Evolutionary conservation across 2,113 vertebrate genomes (phyloP).

Genomic region (Apodemus sylvaticus): DNA sequence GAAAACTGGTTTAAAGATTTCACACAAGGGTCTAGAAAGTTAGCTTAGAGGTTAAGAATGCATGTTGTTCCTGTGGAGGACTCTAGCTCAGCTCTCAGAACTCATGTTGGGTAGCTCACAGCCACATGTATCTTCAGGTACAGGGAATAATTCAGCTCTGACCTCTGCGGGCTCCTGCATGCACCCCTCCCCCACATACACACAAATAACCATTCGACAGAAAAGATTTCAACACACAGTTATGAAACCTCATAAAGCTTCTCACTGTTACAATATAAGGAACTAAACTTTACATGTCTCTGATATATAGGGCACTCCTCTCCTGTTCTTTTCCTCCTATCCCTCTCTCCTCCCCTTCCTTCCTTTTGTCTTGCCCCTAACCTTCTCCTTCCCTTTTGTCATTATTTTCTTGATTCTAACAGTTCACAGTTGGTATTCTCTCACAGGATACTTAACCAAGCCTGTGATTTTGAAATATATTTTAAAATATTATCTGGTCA

Average conservation of each 20-base stretch:
- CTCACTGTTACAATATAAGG: background rate
- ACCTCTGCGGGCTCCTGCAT: background rate
- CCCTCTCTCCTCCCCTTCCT: background rate
- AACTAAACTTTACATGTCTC: rapidly evolving
- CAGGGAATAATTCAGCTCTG: background rate
- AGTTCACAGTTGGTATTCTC: background rate
- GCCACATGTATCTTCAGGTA: background rate
- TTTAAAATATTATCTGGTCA: background rate
- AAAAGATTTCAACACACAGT: background rate
- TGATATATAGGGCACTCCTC: background rate
- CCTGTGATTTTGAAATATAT: background rate
- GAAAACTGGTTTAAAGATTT: background rate
- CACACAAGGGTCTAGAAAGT: background rate
- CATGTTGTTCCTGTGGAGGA: background rate
- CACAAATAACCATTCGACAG: background rate
- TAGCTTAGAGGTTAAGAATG: background rate
- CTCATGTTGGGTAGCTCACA: background rate
- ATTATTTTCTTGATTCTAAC: background rate
- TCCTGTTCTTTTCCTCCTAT: no score
- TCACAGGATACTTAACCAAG: background rate
- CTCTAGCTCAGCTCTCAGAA: background rate
- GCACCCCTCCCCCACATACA: rapidly evolving
- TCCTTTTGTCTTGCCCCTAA: background rate
- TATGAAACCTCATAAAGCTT: background rate
- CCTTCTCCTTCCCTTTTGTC: background rate